Percentiles rank a stretch among this genome's conserved stretches.
phyloP scores from a whole-genome alignment of 2,113 vertebrate species.

The Leucosticte australis region DNA sequence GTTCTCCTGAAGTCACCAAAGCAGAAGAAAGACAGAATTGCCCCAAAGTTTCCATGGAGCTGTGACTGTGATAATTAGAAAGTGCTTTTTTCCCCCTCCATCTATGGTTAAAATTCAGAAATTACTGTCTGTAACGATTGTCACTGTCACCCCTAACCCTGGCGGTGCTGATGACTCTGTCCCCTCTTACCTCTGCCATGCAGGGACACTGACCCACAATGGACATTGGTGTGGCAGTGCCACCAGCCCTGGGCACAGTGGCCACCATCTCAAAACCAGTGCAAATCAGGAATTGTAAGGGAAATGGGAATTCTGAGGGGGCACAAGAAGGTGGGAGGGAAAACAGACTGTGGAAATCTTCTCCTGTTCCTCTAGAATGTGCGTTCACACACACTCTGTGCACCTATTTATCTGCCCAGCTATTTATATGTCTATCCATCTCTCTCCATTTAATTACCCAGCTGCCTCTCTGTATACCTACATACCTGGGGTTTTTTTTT shows the following conservation, averaged over 20 bases:
- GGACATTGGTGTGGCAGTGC: background rate
- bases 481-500: background rate
- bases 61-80: background rate
- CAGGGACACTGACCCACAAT: background rate
- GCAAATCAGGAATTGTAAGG: background rate
- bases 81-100: background rate
- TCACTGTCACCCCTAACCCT: background rate
- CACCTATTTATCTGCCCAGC: background rate
- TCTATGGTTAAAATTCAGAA: background rate
- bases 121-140: background rate
- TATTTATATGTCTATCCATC: background rate
- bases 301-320: background rate
- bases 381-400: rapidly evolving
- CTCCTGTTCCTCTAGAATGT: background rate
- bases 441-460: background rate
- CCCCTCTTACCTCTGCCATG: background rate
- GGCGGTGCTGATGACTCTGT: rapidly evolving
- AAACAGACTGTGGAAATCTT: background rate
- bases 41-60: conserved; percentile 19
- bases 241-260: background rate
- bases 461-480: background rate
- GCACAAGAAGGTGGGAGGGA: background rate
- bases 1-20: conserved; percentile 50
- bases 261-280: background rate
- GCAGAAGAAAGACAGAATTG: background rate